Evolutionary conservation across 2,113 vertebrate species (phyloP).

Genomic region (Leucoraja erinaceus): DNA sequence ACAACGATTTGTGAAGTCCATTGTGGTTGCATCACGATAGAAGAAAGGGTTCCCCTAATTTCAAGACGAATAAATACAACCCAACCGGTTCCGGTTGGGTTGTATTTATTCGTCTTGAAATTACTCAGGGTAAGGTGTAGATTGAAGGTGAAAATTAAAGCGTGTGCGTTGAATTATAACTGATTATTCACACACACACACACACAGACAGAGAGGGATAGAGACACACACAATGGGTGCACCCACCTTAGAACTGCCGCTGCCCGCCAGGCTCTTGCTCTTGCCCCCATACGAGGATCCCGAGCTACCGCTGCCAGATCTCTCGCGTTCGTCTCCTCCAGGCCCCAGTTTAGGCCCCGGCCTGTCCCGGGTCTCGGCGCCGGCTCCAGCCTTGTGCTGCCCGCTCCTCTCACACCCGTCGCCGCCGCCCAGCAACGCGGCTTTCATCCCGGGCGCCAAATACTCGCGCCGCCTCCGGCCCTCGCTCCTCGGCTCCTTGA

Average conservation of each 20-base stretch:
- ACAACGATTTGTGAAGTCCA: not conserved
- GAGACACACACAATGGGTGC: too few relatives aligned
- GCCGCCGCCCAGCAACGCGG: slow-evolving; percentile 16
- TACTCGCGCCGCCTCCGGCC: slow-evolving; percentile 52
- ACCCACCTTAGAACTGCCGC: slow-evolving; percentile 53
- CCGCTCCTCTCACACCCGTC: slow-evolving; percentile 48
- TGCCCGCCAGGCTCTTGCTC: slow-evolving; percentile 53
- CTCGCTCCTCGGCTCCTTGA: slow-evolving; percentile 64
- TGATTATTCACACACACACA: not conserved
- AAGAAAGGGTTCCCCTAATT: too few relatives aligned
- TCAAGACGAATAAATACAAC: too few relatives aligned
- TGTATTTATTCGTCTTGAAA: not conserved
- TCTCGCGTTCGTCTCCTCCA: slow-evolving; percentile 61
- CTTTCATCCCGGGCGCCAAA: not conserved
- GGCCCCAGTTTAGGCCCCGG: slow-evolving; percentile 49
- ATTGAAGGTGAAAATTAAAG: not conserved
- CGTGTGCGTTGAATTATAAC: not conserved
- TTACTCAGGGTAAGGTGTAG: not conserved
- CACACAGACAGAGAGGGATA: too few relatives aligned
- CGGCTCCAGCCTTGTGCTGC: slow-evolving; percentile 57
- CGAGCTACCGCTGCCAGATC: slow-evolving; percentile 68
- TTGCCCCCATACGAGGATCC: slow-evolving; percentile 67
- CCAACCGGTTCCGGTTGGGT: too few relatives aligned
- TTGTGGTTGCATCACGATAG: not conserved
- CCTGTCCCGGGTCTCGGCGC: slow-evolving; percentile 27